These are phyloP conservation scores for Slavum lentiscoides DNA, from an alignment of 2,888 invertebrate species.

Conservation along the genomic window DNA sequence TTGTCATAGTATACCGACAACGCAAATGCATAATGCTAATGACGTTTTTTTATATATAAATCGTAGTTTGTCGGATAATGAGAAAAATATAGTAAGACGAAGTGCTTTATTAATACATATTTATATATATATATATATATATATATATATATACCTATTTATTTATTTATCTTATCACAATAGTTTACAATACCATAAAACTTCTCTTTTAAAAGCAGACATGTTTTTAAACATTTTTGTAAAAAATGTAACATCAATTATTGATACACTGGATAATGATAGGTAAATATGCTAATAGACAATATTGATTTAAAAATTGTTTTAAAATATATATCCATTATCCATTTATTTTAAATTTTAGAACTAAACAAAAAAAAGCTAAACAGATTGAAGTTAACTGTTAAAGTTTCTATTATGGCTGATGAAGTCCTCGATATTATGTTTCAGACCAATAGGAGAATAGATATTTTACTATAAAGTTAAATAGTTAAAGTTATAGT, in stretches of 20 bases:
- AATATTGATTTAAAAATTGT: neutral
- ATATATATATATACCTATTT: too few species aligned
- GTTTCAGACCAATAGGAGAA: neutral
- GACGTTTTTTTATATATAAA: too few species aligned
- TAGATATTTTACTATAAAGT: neutral
- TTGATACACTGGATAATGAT: slow-evolving; percentile 4
- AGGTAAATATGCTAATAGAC: slow-evolving; percentile 3
- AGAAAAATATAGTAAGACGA: neutral
- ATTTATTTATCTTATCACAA: slow-evolving; percentile 3
- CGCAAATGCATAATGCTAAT: slow-evolving; percentile 4
- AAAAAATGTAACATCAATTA: neutral
- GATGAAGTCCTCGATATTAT: too few species aligned
- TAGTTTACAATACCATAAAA: neutral
- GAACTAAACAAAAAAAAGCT: too few species aligned
- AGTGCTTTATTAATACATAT: too few species aligned
- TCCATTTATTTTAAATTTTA: too few species aligned
- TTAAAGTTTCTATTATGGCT: neutral
- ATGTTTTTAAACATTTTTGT: slow-evolving; percentile 1
- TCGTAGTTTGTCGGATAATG: neutral
- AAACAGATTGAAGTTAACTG: neutral
- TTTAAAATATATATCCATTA: too few species aligned
- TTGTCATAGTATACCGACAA: neutral
- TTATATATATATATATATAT: too few species aligned
- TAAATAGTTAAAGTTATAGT: too few species aligned
- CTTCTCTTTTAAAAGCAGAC: neutral